Conservation (phyloP, 1,140 invertebrate genomes). For the Drosophila seguyi region DNA sequence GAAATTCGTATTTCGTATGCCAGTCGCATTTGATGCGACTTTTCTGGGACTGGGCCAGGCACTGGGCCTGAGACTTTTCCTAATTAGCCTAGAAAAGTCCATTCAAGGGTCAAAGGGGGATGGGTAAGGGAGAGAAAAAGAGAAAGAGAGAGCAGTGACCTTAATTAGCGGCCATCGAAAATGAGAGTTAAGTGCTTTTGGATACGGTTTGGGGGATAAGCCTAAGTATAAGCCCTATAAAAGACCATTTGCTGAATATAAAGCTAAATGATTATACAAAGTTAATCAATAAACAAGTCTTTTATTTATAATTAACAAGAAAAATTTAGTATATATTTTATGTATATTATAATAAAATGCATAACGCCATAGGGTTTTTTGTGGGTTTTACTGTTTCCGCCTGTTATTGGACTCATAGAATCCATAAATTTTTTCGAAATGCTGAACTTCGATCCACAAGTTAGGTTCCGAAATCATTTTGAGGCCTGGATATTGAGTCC, state of each 20-base stretch:
- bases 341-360: not conserved
- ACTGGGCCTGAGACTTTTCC: slow-evolving; percentile 5
- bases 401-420: no score
- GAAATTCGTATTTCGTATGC: slow-evolving; percentile 30
- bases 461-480: no score
- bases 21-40: slow-evolving; percentile 29
- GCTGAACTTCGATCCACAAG: no score
- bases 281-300: not conserved
- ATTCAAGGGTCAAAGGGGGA: not conserved
- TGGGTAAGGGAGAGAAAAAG: no score
- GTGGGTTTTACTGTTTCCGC: no score
- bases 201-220: slow-evolving; percentile 7
- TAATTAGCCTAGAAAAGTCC: slow-evolving; percentile 40
- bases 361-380: no score
- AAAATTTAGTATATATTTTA: not conserved
- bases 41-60: not conserved
- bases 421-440: no score
- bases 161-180: slow-evolving; percentile 40
- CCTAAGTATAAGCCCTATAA: slow-evolving; percentile 1
- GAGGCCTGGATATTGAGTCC: no score
- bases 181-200: slow-evolving; percentile 42
- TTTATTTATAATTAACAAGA: not conserved
- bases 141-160: slow-evolving; percentile 7
- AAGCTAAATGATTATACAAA: no score
- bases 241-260: not conserved